Evolutionary conservation across 2,888 invertebrate species (phyloP), one percentile per base, ranked within the genome.

Genomic region (Zhengitettix transpicula): DNA sequence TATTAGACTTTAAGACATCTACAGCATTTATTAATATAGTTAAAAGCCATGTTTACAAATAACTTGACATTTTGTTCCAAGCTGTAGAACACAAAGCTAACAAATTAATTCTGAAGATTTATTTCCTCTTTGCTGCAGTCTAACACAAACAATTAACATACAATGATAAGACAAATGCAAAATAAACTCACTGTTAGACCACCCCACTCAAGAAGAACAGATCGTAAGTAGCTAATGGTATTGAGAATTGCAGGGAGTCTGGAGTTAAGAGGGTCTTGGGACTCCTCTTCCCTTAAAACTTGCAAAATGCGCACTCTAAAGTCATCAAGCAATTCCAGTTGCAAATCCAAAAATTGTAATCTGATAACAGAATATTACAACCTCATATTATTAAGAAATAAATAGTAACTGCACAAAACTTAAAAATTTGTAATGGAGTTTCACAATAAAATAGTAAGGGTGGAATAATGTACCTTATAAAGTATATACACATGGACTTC

Each of bases 311-410:
- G 81, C 14, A 93, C 80, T 42, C 95, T 82, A 77, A 89, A 91
- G 70, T 95, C 95, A 67, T 96, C 96, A 59, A 96, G 78, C 55
- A 96, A 73, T 68, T 95, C 93, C 17, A 93, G 73, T 71, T 96
- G 95, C 5, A 97, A 75, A 64, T 91, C 88, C 40, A 95, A 75
- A 74, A 97, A 97, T 70, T 90, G 89, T 60, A 92, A 72, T 65
- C 88, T 83, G 71, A 12, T 28, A 28, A 28, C 28, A 28, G n/a
- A n/a, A 28, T 28, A 28, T 28, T 28, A 5, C 28, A 28, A 28
- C 7, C 28, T 28, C 28, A 28, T 28, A 28, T 28, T 28, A 28
- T 67, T 44, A 51, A 52, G 59, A 59, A 57, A 55, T 47, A 47
- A 2, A 8, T n/a, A 47, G 1, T 3, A 47, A 47, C 5, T n/a